Percentiles rank a stretch among this genome's conserved stretches.
Conservation (phyloP, 2,113 vertebrate species). For the Oryzias celebensis region DNA sequence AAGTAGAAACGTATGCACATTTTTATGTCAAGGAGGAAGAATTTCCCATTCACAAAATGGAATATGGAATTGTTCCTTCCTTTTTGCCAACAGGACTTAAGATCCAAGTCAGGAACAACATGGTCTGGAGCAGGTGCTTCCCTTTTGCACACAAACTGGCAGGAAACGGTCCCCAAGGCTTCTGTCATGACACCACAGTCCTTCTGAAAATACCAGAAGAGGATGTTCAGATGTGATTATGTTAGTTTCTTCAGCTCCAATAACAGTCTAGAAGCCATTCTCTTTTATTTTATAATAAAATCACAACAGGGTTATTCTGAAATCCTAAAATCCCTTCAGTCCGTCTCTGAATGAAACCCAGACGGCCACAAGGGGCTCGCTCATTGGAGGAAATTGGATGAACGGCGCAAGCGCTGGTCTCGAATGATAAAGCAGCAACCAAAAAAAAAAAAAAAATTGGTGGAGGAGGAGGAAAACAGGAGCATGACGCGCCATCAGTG, state of each 20-base stretch:
- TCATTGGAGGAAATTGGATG: slow-evolving; percentile 62
- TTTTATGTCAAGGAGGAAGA: background rate
- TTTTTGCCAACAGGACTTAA: slow-evolving; percentile 9
- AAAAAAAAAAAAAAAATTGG: too few relatives aligned
- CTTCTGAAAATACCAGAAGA: slow-evolving; percentile 32
- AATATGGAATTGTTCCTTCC: slow-evolving; percentile 36
- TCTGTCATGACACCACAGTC: slow-evolving; percentile 21
- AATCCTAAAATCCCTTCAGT: slow-evolving; percentile 3
- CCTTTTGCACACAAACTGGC: slow-evolving; percentile 38
- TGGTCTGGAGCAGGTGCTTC: slow-evolving; percentile 63
- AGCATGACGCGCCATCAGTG: slow-evolving; percentile 11
- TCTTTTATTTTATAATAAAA: background rate
- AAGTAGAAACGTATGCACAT: background rate
- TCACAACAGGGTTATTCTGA: background rate
- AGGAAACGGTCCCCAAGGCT: slow-evolving; percentile 41
- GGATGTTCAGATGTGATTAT: background rate
- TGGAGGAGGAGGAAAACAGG: slow-evolving; percentile 8
- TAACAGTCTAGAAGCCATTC: background rate
- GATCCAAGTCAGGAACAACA: slow-evolving; percentile 39
- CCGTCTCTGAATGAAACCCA: slow-evolving; percentile 39
- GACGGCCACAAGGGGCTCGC: slow-evolving; percentile 17
- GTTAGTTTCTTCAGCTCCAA: too few relatives aligned
- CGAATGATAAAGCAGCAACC: slow-evolving; percentile 51
- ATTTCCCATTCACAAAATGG: slow-evolving; percentile 15
- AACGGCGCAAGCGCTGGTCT: slow-evolving; percentile 54